Percentiles rank a stretch among this genome's conserved stretches.
phyloP scores from a whole-genome alignment of 1,140 invertebrate species.

The Melitaea cinxia region DNA sequence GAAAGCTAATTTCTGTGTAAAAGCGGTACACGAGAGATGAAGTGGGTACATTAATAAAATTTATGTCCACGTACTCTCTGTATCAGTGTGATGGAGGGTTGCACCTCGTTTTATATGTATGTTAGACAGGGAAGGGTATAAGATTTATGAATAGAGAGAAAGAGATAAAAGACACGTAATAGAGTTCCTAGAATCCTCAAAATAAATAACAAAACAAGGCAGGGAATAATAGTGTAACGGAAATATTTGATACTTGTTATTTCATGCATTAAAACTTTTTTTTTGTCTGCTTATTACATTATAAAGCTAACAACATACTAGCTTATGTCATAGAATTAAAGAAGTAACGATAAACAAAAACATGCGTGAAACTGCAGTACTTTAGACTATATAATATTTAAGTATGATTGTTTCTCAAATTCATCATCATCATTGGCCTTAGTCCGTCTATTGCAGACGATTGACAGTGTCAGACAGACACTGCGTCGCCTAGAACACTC shows the following conservation, averaged over 20 bases:
- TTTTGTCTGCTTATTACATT: too few relatives aligned
- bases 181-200: conserved; percentile 2
- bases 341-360: too few relatives aligned
- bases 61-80: conserved; percentile 51
- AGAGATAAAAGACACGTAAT: conserved; percentile 12
- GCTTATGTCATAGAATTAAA: too few relatives aligned
- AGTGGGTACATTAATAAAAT: conserved; percentile 61
- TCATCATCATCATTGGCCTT: too few relatives aligned
- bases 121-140: conserved; percentile 20
- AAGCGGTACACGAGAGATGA: conserved; percentile 44
- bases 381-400: too few relatives aligned
- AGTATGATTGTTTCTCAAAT: too few relatives aligned
- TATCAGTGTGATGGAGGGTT: conserved; percentile 42
- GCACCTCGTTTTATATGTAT: conserved; percentile 14
- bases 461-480: too few relatives aligned
- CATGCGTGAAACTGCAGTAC: too few relatives aligned
- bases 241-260: conserved; percentile 9
- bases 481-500: too few relatives aligned
- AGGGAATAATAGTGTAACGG: conserved; percentile 12
- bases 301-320: too few relatives aligned
- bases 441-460: too few relatives aligned
- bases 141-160: not conserved
- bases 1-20: conserved; percentile 58
- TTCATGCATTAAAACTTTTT: too few relatives aligned
- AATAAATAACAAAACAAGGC: conserved; percentile 21